Evolutionary conservation across 2,888 invertebrate species (phyloP), one percentile per base, ranked within the genome.

Genomic region (Miltochrista miniata): DNA sequence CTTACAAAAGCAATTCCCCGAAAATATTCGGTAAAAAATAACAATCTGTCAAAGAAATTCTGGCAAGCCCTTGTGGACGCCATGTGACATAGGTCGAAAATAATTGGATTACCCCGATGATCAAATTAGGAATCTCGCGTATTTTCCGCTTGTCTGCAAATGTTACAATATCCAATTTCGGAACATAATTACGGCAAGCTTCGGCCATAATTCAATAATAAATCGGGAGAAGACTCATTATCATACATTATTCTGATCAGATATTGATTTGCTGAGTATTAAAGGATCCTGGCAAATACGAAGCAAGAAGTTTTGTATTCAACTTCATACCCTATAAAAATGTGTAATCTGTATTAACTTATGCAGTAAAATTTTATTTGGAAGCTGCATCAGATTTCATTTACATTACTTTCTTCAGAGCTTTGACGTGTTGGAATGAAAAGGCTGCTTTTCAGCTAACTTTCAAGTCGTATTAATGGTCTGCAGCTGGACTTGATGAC

Each of bases 81-180:
- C 67, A 68, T 65, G 70, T 72, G 73, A 76, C 74, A 70, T 61
- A 62, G 71, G 70, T 74, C 68, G 68, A 69, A 75, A 74, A 80
- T 83, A 80, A 88, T 87, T 85, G 81, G 83, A 86, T 87, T 85
- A 82, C 53, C 71, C 66, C 57, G 67, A 72, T 83, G 83, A 87
- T 87, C 84, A 79, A 85, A 88, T 88, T 86, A 87, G 77, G 77
- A 77, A 83, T 76, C 80, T 79, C 77, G 77, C 73, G 69, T 81
- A 81, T 84, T 83, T 83, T 82, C 80, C 79, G 75, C 72, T 68
- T 59, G 75, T 72, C 67, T 59, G 75, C 74, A 62, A 73, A 71
- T 65, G 67, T 60, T 62, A 68, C 68, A 63, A 46, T 65, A 70
- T 69, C 74, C 69, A 71, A 80, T 81, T 71, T 71, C 45, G 55